These are phyloP conservation scores for Manis crassicaudata DNA, from an alignment of 2,797 vertebrate genomes.

Conservation along the genomic window DNA sequence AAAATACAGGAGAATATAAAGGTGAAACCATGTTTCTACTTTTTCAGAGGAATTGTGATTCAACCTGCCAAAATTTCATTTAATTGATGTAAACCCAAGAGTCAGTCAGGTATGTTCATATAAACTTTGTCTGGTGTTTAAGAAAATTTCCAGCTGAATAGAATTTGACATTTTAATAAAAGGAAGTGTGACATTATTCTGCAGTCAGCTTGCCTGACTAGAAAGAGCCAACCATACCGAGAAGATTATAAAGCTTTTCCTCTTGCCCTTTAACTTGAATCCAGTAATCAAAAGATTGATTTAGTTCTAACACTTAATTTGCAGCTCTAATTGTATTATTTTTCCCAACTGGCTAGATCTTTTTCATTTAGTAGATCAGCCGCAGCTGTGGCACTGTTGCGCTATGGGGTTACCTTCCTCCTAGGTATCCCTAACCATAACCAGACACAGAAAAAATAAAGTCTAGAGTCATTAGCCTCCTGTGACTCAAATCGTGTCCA, in stretches of 20 bases:
- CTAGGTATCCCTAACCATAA: not conserved
- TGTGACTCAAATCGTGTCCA: not conserved
- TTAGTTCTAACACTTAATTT: slow-evolving; percentile 75
- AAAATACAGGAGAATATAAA: not conserved
- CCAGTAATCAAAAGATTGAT: slow-evolving; percentile 78
- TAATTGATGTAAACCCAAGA: slow-evolving; percentile 67
- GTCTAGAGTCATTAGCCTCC: not conserved
- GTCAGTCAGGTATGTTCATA: slow-evolving; percentile 50
- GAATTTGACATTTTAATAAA: slow-evolving; percentile 82
- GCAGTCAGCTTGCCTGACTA: slow-evolving; percentile 73
- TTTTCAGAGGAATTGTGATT: slow-evolving; percentile 30
- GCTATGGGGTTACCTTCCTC: not conserved
- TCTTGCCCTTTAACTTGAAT: slow-evolving; percentile 75
- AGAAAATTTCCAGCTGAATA: slow-evolving; percentile 78
- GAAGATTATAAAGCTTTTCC: slow-evolving; percentile 73
- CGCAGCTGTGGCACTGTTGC: slow-evolving; percentile 47
- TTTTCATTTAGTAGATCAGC: slow-evolving; percentile 62
- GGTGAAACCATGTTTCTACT: not conserved
- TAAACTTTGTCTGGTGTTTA: slow-evolving; percentile 73
- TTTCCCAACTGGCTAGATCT: slow-evolving; percentile 47
- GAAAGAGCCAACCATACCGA: slow-evolving; percentile 70
- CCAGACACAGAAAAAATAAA: not conserved
- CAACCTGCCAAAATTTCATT: slow-evolving; percentile 25
- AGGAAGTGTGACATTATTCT: slow-evolving; percentile 78
- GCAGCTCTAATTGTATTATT: slow-evolving; percentile 72